Evolutionary conservation across 1,140 invertebrate species (phyloP).

Genomic region (Parasteatoda tepidariorum): DNA sequence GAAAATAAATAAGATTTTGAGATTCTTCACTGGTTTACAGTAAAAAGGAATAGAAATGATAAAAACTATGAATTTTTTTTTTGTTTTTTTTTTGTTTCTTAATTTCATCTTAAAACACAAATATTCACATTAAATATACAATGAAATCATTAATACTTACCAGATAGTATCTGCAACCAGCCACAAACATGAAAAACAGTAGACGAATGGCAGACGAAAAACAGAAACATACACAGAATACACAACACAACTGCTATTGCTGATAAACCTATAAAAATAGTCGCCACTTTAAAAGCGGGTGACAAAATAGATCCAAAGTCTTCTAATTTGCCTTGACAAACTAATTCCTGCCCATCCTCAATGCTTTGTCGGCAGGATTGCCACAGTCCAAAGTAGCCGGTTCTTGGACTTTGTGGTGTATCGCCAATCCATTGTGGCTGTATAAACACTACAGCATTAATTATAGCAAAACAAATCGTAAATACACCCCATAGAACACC

Average conservation of each 20-base stretch:
- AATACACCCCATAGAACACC: conserved; percentile 98
- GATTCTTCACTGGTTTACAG: not conserved
- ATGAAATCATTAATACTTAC: conserved; percentile 73
- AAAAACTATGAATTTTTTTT: not conserved
- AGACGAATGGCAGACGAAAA: conserved; percentile 92
- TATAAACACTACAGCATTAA: conserved; percentile 91
- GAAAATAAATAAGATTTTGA: no score
- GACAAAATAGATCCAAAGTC: conserved; percentile 85
- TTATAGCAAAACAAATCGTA: conserved; percentile 94
- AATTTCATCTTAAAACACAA: not conserved
- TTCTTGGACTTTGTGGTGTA: conserved; percentile 80
- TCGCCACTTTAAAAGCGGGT: conserved; percentile 81
- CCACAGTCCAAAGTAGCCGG: conserved; percentile 93
- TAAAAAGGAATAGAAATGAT: not conserved
- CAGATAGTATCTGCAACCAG: conserved; percentile 92
- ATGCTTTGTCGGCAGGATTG: conserved; percentile 77
- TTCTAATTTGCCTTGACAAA: conserved; percentile 83
- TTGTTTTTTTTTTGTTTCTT: not conserved
- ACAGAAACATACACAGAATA: conserved; percentile 88
- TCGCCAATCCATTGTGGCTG: conserved; percentile 94
- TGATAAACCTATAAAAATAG: conserved; percentile 87
- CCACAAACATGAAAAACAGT: conserved; percentile 93
- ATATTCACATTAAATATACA: not conserved
- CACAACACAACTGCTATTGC: conserved; percentile 85
- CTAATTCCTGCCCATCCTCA: conserved; percentile 70